Conservation (phyloP, 2,113 vertebrate genomes). For the Caloenas nicobarica region DNA sequence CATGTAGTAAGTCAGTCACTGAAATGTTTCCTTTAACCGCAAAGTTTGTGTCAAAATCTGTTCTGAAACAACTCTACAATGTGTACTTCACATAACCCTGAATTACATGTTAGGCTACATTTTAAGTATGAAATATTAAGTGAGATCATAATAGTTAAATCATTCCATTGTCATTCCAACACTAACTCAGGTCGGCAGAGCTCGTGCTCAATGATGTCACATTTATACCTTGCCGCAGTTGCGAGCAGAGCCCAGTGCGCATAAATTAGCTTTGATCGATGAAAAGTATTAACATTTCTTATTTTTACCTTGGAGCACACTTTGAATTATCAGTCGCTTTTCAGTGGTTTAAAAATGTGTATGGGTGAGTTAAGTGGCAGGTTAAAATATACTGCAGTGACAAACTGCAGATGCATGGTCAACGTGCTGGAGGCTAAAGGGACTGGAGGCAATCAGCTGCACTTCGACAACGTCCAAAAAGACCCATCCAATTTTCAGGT, state of each 20-base stretch:
- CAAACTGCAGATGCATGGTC: neutral
- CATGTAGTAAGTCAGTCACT: neutral
- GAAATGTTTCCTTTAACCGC: constrained; percentile 21
- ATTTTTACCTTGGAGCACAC: neutral
- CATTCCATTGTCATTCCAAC: constrained; percentile 32
- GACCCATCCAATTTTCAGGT: neutral
- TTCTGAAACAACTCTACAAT: neutral
- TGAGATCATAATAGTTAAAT: constrained; percentile 60
- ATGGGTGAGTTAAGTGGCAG: neutral
- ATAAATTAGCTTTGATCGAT: constrained; percentile 49
- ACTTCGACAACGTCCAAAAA: neutral
- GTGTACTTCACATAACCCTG: neutral
- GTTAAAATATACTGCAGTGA: neutral
- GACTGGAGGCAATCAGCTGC: neutral
- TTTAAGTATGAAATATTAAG: constrained; percentile 39
- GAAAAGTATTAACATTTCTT: constrained; percentile 25
- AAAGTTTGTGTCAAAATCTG: constrained; percentile 43
- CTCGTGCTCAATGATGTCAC: constrained; percentile 36
- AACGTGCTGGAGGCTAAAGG: neutral
- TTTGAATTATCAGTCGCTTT: constrained; percentile 6
- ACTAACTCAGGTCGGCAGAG: constrained; percentile 37
- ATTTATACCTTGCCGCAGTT: constrained; percentile 1
- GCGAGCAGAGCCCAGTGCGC: neutral
- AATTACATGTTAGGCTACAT: constrained; percentile 8
- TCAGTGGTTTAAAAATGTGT: constrained; percentile 11